A percentile compares a stretch with the other conserved stretches of the same genome.
These are phyloP conservation scores for Dryococelus australis DNA, from an alignment of 2,888 invertebrate species.

Conservation along the genomic window DNA sequence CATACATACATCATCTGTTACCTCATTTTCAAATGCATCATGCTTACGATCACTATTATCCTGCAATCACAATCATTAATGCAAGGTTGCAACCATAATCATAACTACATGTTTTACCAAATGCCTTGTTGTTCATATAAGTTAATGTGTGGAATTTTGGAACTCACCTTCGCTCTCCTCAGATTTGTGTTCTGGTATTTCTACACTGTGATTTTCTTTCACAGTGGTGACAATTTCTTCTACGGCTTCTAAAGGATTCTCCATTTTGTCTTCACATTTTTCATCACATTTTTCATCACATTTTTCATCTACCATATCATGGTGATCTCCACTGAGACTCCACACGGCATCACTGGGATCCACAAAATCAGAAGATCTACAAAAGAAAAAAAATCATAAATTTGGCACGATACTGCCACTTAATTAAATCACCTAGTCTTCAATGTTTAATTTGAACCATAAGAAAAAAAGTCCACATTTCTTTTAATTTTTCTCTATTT, in stretches of 20 bases:
- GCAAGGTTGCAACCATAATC: too few relatives aligned
- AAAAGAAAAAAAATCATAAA: not conserved
- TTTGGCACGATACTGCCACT: not conserved
- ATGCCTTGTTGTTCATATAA: not conserved
- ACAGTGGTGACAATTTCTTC: not conserved
- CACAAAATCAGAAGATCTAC: constrained; percentile 32
- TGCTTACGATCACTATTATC: too few relatives aligned
- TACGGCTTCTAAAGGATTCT: not conserved
- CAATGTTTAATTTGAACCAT: too few relatives aligned
- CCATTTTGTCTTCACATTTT: not conserved
- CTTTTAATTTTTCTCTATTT: too few relatives aligned
- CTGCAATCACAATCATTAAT: too few relatives aligned
- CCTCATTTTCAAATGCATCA: too few relatives aligned
- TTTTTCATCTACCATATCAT: constrained; percentile 12
- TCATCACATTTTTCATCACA: not conserved
- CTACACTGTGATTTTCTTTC: not conserved
- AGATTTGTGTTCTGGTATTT: not conserved
- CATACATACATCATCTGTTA: too few relatives aligned
- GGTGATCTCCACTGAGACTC: constrained; percentile 32
- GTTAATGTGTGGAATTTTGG: not conserved
- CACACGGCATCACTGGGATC: constrained; percentile 34
- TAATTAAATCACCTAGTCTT: too few relatives aligned
- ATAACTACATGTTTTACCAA: too few relatives aligned
- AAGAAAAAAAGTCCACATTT: too few relatives aligned
- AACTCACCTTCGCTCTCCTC: not conserved